Conservation (phyloP, 2,797 vertebrate species). For the Brotula barbata region DNA sequence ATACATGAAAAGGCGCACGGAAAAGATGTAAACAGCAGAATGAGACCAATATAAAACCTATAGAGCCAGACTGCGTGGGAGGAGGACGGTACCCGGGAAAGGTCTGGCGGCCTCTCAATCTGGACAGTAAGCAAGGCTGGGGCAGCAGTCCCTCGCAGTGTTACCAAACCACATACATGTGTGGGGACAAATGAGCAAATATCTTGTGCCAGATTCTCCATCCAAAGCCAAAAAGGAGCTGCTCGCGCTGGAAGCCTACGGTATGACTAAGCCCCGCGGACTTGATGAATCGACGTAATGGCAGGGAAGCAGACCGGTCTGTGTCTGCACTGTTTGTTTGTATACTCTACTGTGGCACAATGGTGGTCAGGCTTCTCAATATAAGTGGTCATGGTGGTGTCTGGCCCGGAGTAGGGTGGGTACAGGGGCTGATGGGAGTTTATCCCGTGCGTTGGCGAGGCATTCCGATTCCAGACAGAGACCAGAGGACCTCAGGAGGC, state of each 20-base stretch:
- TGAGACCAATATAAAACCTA: conserved; percentile 42
- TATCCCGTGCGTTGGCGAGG: conserved; percentile 54
- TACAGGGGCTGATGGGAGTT: conserved; percentile 64
- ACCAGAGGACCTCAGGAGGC: conserved; percentile 73
- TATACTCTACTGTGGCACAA: conserved; percentile 67
- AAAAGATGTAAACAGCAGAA: conserved; percentile 46
- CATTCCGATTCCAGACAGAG: conserved; percentile 67
- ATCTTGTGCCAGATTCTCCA: conserved; percentile 69
- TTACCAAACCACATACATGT: conserved; percentile 78
- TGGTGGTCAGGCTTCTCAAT: conserved; percentile 71
- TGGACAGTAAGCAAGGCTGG: conserved; percentile 63
- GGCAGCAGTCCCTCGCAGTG: conserved; percentile 64
- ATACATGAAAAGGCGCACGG: conserved; percentile 35
- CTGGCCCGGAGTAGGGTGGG: conserved; percentile 60
- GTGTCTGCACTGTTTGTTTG: conserved; percentile 70
- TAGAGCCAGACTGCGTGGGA: conserved; percentile 65
- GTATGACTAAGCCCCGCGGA: conserved; percentile 71
- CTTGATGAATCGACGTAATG: conserved; percentile 69
- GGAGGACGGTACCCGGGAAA: conserved; percentile 66
- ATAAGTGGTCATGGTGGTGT: conserved; percentile 71
- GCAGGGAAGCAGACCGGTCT: conserved; percentile 63
- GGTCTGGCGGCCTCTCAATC: conserved; percentile 59
- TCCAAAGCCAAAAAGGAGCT: conserved; percentile 68
- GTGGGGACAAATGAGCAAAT: conserved; percentile 79
- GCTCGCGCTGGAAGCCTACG: conserved; percentile 61